A percentile compares a stretch with the other conserved stretches of the same genome.
These are phyloP conservation scores for Pristionchus maxplancki DNA, from an alignment of 2,888 invertebrate species.

Conservation along the genomic window DNA sequence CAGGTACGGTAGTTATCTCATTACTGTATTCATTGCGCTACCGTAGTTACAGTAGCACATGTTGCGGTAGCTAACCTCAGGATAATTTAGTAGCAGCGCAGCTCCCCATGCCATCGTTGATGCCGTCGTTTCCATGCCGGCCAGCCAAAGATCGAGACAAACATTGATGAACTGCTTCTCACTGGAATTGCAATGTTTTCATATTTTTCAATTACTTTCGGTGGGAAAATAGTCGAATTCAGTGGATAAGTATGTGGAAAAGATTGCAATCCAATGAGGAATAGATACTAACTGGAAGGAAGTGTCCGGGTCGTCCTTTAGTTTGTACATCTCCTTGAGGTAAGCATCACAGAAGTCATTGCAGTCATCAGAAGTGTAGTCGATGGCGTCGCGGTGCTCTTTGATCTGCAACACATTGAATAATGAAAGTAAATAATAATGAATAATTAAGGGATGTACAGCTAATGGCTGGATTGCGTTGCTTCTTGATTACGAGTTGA, in stretches of 20 bases:
- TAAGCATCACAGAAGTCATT: constrained; percentile 48
- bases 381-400: not conserved
- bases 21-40: not conserved
- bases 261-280: too few relatives aligned
- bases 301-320: not conserved
- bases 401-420: too few relatives aligned
- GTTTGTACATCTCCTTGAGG: constrained; percentile 48
- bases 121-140: constrained; percentile 66
- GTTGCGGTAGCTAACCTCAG: constrained; percentile 39
- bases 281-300: constrained; percentile 20
- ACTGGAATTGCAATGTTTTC: not conserved
- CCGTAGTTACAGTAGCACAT: not conserved
- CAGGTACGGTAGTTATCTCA: not conserved
- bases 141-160: constrained; percentile 62
- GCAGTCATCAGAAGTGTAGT: constrained; percentile 30
- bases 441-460: not conserved
- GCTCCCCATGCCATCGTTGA: constrained; percentile 63
- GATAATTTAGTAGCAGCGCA: constrained; percentile 57
- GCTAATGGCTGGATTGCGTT: too few relatives aligned
- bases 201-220: not conserved
- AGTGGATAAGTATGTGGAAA: too few relatives aligned
- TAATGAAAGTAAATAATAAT: too few relatives aligned
- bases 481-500: too few relatives aligned
- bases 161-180: constrained; percentile 52
- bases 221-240: too few relatives aligned